phyloP scores from a whole-genome alignment of 2,113 vertebrate genomes.

The Neomonachus schauinslandi region DNA sequence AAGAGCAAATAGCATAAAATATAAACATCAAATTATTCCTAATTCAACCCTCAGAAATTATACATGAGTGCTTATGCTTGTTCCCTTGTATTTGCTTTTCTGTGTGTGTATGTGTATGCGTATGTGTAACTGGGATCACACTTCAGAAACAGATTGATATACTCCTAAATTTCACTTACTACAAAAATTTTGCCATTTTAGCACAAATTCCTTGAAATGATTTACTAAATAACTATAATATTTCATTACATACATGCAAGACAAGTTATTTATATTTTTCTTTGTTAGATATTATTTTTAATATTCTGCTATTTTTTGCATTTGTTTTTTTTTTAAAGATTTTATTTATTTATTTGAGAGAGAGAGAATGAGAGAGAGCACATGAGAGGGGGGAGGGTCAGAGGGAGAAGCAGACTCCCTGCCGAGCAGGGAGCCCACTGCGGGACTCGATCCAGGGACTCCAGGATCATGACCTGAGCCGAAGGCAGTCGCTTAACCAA shows the following conservation, averaged over 20 bases:
- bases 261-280: background rate
- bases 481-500: too few relatives aligned
- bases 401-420: too few relatives aligned
- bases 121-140: background rate
- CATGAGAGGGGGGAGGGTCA: too few relatives aligned
- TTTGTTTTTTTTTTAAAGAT: too few relatives aligned
- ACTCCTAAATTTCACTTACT: slow-evolving; percentile 39
- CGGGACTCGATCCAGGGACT: too few relatives aligned
- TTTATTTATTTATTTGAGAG: too few relatives aligned
- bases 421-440: too few relatives aligned
- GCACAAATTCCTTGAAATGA: slow-evolving; percentile 32
- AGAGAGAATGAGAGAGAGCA: too few relatives aligned
- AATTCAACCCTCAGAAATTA: background rate
- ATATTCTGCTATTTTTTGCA: background rate
- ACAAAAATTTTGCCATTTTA: background rate
- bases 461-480: too few relatives aligned
- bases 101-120: background rate
- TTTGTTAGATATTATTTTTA: slow-evolving; percentile 41
- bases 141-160: slow-evolving; percentile 44
- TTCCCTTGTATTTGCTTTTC: slow-evolving; percentile 30
- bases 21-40: slow-evolving; percentile 7
- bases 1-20: background rate
- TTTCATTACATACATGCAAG: background rate
- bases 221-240: slow-evolving; percentile 15
- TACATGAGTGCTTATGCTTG: background rate